Conservation (phyloP, 2,113 vertebrate species). For the Heterotilapia buettikoferi region DNA sequence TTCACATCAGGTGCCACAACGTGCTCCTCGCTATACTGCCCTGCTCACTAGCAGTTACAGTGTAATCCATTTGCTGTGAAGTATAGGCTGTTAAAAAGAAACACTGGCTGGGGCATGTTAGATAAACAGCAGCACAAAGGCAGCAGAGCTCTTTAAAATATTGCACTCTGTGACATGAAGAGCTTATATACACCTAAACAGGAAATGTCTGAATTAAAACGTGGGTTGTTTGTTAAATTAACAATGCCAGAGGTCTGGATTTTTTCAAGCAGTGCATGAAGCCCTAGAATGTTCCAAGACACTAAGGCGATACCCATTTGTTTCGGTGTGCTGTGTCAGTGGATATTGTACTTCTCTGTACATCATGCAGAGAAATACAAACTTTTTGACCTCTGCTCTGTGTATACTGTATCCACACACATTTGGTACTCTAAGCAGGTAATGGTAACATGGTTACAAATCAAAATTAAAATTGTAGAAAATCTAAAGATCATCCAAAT, state of each 20-base stretch:
- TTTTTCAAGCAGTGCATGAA: slow-evolving; percentile 9
- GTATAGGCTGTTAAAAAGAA: slow-evolving; percentile 30
- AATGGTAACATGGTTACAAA: neutral
- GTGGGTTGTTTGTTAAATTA: slow-evolving; percentile 18
- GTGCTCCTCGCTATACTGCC: slow-evolving; percentile 39
- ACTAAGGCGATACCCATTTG: neutral
- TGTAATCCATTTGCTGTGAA: slow-evolving; percentile 30
- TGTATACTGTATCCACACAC: neutral
- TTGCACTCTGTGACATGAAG: neutral
- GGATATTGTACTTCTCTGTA: slow-evolving; percentile 7
- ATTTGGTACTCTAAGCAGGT: neutral
- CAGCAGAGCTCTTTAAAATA: neutral
- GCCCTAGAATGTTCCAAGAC: slow-evolving; percentile 12
- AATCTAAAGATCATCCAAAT: neutral
- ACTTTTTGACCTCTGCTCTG: neutral
- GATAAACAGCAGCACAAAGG: neutral
- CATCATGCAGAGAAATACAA: neutral
- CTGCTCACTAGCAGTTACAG: slow-evolving; percentile 42
- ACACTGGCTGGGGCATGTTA: neutral
- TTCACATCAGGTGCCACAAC: slow-evolving; percentile 53
- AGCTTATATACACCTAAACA: neutral
- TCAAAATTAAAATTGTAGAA: neutral
- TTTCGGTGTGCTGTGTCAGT: neutral
- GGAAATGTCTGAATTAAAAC: slow-evolving; percentile 8
- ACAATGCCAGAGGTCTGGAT: slow-evolving; percentile 1